Conservation (phyloP, 2,888 invertebrate genomes). For the Reticulitermes lucifugus region DNA sequence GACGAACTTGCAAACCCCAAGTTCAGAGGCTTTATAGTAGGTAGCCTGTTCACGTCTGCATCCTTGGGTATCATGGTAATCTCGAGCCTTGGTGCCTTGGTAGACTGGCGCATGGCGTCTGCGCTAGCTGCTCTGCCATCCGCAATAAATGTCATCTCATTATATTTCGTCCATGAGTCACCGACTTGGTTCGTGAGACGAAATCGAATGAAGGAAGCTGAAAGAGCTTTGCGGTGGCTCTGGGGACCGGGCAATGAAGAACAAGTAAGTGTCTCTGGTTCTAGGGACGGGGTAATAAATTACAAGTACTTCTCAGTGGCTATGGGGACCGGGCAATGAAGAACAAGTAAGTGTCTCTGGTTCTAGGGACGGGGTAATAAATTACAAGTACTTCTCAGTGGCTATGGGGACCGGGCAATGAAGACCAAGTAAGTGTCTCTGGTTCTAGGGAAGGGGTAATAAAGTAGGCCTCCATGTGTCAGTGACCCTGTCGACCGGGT, state of each 20-base stretch:
- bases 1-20: conserved; percentile 4
- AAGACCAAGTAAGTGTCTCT: background rate
- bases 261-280: background rate
- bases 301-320: background rate
- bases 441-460: no score
- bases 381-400: background rate
- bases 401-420: background rate
- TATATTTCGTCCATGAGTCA: background rate
- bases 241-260: background rate
- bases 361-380: background rate
- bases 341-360: background rate
- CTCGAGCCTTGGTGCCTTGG: background rate
- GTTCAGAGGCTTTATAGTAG: conserved; percentile 12
- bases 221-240: conserved; percentile 7
- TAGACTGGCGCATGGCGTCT: conserved; percentile 2
- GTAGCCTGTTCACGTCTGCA: conserved; percentile 6
- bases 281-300: no score
- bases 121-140: background rate
- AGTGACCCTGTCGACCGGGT: no score
- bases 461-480: no score
- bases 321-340: background rate
- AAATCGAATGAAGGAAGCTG: background rate
- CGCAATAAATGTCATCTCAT: background rate
- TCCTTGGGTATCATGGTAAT: conserved; percentile 9
- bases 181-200: conserved; percentile 8